These are phyloP conservation scores for Leucania comma DNA, from an alignment of 2,888 invertebrate species.

Conservation along the genomic window DNA sequence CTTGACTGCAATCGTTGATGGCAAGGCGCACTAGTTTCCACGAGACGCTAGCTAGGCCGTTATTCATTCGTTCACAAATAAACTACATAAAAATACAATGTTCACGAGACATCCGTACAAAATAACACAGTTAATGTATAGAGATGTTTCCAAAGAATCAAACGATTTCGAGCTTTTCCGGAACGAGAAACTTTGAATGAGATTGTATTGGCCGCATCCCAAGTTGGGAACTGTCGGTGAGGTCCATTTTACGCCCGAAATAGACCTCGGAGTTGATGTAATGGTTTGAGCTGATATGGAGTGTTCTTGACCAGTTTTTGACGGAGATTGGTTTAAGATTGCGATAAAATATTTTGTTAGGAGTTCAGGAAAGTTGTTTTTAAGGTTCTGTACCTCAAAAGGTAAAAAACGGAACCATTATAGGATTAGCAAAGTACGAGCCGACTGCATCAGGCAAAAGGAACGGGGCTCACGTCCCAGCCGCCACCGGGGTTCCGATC, in stretches of 20 bases:
- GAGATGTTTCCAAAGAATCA: conserved; percentile 57
- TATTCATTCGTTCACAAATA: neutral
- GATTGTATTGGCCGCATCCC: conserved; percentile 88
- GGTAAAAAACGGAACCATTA: too few relatives aligned
- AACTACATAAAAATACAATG: conserved; percentile 7
- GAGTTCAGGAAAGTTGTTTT: conserved; percentile 8
- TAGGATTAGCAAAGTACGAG: too few relatives aligned
- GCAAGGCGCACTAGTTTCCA: too few relatives aligned
- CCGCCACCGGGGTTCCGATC: too few relatives aligned
- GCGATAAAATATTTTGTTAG: conserved; percentile 19
- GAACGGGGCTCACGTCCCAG: too few relatives aligned
- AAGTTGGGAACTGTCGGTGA: conserved; percentile 71
- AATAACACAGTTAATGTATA: conserved; percentile 39
- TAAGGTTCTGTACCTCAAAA: too few relatives aligned
- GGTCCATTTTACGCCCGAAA: conserved; percentile 55
- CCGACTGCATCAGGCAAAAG: too few relatives aligned
- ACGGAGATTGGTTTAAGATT: conserved; percentile 42
- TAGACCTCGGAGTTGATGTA: conserved; percentile 58
- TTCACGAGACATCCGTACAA: conserved; percentile 21
- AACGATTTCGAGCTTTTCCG: conserved; percentile 72
- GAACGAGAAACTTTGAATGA: conserved; percentile 83
- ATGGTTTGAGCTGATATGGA: conserved; percentile 52
- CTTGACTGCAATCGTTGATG: too few relatives aligned
- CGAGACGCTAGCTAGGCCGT: neutral
- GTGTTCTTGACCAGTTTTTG: conserved; percentile 47